phyloP scores from a whole-genome alignment of 2,888 invertebrate species.

The Rhagium mordax region DNA sequence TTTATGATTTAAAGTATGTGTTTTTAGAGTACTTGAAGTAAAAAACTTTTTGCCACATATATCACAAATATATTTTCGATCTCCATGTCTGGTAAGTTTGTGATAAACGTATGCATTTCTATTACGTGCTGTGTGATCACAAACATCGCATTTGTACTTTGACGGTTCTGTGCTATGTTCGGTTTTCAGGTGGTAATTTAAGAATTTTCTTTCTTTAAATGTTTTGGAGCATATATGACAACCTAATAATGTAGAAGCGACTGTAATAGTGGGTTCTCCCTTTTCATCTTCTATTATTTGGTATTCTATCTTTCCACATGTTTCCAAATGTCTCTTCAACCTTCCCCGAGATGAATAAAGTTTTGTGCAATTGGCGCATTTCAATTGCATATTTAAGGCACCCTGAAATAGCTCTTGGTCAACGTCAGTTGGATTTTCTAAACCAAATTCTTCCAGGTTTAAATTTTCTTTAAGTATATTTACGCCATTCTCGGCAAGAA shows the following conservation, averaged over 20 bases:
- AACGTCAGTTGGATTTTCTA: neutral
- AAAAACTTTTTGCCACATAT: constrained; percentile 80
- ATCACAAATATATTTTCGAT: constrained; percentile 73
- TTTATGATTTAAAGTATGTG: constrained; percentile 34
- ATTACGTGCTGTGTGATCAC: constrained; percentile 45
- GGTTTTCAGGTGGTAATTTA: constrained; percentile 35
- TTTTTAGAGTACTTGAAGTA: constrained; percentile 60
- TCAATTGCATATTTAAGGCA: constrained; percentile 21
- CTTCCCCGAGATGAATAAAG: constrained; percentile 14
- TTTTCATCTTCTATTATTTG: constrained; percentile 5
- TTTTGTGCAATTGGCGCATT: constrained; percentile 22
- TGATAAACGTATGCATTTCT: constrained; percentile 51
- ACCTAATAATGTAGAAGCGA: constrained; percentile 1
- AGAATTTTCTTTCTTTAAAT: constrained; percentile 32
- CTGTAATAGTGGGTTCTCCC: neutral
- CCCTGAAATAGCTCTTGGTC: constrained; percentile 11
- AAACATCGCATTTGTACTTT: constrained; percentile 36
- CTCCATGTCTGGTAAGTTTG: constrained; percentile 66
- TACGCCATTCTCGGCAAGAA: neutral
- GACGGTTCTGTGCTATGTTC: neutral
- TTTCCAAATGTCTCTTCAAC: constrained; percentile 41
- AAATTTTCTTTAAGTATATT: neutral
- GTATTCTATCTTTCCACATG: constrained; percentile 26
- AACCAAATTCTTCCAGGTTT: neutral
- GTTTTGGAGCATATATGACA: constrained; percentile 26